phyloP scores from a whole-genome alignment of 1,140 invertebrate genomes.

The Bombus confusus region DNA sequence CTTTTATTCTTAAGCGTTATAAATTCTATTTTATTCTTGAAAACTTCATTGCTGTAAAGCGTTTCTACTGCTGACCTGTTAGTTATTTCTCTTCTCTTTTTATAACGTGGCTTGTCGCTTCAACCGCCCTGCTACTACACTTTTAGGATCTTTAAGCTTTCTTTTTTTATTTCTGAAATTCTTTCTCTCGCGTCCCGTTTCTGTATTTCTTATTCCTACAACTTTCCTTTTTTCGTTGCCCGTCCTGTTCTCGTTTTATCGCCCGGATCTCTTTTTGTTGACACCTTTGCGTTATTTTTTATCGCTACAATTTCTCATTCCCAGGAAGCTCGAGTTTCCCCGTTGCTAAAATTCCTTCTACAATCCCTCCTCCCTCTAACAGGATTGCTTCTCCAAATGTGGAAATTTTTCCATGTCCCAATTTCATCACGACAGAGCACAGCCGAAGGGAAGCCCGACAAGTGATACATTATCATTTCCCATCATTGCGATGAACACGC shows the following conservation, averaged over 20 bases:
- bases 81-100: not conserved
- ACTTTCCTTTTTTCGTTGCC: not conserved
- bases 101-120: not conserved
- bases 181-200: not conserved
- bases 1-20: not conserved
- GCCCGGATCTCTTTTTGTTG: not conserved
- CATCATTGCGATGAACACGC: not conserved
- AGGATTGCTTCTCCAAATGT: not conserved
- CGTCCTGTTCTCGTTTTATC: not conserved
- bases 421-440: not conserved
- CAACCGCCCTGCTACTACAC: not conserved
- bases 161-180: not conserved
- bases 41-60: not conserved
- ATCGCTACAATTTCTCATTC: not conserved
- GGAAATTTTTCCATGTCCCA: constrained; percentile 6
- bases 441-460: not conserved
- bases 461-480: not conserved
- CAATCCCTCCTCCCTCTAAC: not conserved
- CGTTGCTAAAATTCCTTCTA: not conserved
- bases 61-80: not conserved
- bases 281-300: not conserved
- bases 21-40: not conserved
- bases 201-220: not conserved
- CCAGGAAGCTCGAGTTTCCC: not conserved
- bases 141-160: not conserved